Conservation (phyloP, 1,140 invertebrate species). For the Orchesella cincta region DNA sequence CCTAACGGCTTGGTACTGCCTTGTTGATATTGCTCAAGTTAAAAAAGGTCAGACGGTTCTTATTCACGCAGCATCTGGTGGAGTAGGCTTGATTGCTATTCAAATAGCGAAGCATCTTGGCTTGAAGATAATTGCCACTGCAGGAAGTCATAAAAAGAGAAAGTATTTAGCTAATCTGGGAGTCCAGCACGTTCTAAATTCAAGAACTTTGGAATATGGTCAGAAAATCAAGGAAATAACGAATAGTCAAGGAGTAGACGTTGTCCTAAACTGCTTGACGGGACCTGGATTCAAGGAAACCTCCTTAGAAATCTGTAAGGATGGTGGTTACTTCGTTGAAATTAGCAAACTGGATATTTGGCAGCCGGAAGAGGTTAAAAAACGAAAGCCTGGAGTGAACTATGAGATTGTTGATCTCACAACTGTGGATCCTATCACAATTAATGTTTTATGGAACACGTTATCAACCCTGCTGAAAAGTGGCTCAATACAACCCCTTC, state of each 20-base stretch:
- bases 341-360: constrained; percentile 30
- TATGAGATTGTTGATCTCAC: constrained; percentile 14
- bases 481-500: not conserved
- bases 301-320: not conserved
- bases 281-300: constrained; percentile 28
- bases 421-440: not conserved
- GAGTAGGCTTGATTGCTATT: constrained; percentile 54
- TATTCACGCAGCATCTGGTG: constrained; percentile 11
- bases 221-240: not conserved
- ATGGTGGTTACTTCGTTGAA: constrained; percentile 22
- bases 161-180: not conserved
- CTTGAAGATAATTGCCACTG: not conserved
- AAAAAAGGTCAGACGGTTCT: not conserved
- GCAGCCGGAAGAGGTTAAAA: not conserved
- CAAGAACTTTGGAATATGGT: not conserved
- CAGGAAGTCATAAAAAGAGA: constrained; percentile 21
- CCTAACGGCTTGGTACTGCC: not conserved
- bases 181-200: not conserved
- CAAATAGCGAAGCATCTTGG: constrained; percentile 45
- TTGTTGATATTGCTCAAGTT: not conserved
- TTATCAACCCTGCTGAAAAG: not conserved
- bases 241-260: not conserved
- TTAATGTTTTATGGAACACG: not conserved
- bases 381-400: not conserved
- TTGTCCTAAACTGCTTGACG: constrained; percentile 26